Base-by-base conservation (phyloP, 1,140 invertebrate species). In the Stegodyphus mimosarum region DNA sequence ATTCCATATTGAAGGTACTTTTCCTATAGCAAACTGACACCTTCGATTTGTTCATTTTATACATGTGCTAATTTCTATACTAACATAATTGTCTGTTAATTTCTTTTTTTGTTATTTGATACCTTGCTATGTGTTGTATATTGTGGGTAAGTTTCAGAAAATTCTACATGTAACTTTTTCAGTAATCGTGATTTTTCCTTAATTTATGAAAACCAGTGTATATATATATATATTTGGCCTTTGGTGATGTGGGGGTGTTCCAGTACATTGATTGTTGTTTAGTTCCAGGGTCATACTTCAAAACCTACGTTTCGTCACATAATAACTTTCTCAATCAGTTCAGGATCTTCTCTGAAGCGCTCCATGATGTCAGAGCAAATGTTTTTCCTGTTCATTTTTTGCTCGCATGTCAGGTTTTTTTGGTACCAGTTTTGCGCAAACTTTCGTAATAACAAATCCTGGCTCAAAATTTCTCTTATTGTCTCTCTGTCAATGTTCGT, bases 401-500 rank as follows among this genome's bases (percentile, higher is more conserved):
- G 81, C 15, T 87, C 70, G n/a, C n/a, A 10, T 55, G 86, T 52
- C 67, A 87, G 60, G 63, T 76, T 63, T 72, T n/a, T 73, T 49
- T 70, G 75, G 79, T 79, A 87, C 60, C 60, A 7, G 53, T 80
- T 77, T 17, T 78, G 84, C 60, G 13, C 66, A 87, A 51, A 85
- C 79, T 75, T 87, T 87, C 87, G 48, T 51, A 85, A 77, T 53
- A 71, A 77, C 72, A 89, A 88, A 87, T 87, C 77, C 88, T 89
- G 86, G 86, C 88, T 84, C 74, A 89, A 80, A 76, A 89, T 89
- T 70, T 88, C 63, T 83, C 63, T 87, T 6, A 17, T 18, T 17
- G 64, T 67, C 64, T 67, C 64, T 67, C 11, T 67, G n/a, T 67
- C 17, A 67, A 67, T 67, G 64, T 67, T 67, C 6, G 17, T 67